Evolutionary conservation across 2,113 vertebrate species (phyloP), one percentile per base, ranked within the genome.

Genomic region (Pogonocichla stellata): DNA sequence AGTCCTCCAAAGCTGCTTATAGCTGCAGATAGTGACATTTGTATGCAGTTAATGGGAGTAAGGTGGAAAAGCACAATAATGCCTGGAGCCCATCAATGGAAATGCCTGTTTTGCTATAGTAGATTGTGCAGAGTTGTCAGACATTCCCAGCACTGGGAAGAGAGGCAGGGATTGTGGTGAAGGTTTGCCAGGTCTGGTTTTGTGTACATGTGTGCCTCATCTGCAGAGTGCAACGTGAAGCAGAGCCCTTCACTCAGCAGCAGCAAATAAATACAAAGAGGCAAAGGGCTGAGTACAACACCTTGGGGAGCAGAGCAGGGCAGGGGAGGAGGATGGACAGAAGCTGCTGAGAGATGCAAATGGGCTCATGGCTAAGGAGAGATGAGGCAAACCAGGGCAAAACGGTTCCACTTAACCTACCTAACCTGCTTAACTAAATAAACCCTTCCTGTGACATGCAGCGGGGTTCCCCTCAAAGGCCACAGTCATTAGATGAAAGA

Each of bases 401-500:
- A 78, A 77, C 1, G 33, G 74, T 95, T 93, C 91, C 81, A 93
- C 96, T 97, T 97, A 96, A 96, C 88, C 92, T 72, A 36, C 73
- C 72, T 88, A 96, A 83, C 71, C 91, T 64, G 64, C 67, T 95
- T 92, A 95, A 82, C 71, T 70, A 86, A 96, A 92, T 72, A 80
- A 88, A 91, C 78, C 60, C 26, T 88, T 83, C 51, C 66, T 79
- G 48, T 74, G 79, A 51, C 82, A 45, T 51, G 67, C 13, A 81
- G 50, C 0, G 2, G 62, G 80, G 47, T 23, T 81, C 62, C 40
- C 80, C 23, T 61, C 69, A 86, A 89, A 58, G 88, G 64, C 47
- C 78, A 38, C 67, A 85, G 84, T 88, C 80, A 60, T 88, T 82
- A 84, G 89, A 96, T 96, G 85, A 95, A 97, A 96, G 87, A 93